phyloP scores from a whole-genome alignment of 1,140 invertebrate species.

The Cepaea nemoralis region DNA sequence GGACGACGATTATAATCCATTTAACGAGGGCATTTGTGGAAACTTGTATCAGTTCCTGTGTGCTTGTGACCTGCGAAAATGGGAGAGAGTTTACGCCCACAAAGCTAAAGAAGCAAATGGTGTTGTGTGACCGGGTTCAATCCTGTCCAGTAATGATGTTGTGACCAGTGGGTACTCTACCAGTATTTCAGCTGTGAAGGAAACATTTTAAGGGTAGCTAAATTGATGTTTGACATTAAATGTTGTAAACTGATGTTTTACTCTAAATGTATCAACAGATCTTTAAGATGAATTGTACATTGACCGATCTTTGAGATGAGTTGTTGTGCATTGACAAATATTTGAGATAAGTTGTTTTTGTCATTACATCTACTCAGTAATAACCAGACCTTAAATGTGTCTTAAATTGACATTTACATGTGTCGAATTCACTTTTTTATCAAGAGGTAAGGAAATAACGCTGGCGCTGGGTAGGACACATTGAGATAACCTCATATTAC shows the following conservation, averaged over 20 bases:
- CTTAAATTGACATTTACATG: no score
- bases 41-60: slow-evolving; percentile 68
- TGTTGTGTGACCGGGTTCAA: slow-evolving; percentile 22
- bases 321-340: no score
- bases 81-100: slow-evolving; percentile 63
- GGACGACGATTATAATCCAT: slow-evolving; percentile 67
- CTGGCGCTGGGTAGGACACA: no score
- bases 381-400: not conserved
- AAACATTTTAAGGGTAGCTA: not conserved
- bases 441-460: no score
- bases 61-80: slow-evolving; percentile 51
- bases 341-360: no score
- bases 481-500: no score
- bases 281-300: not conserved
- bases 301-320: not conserved
- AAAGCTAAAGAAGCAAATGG: slow-evolving; percentile 50
- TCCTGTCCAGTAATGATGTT: no score
- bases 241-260: not conserved
- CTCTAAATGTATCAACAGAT: not conserved
- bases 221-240: not conserved
- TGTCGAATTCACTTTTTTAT: no score
- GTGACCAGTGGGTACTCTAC: no score
- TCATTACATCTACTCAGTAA: no score
- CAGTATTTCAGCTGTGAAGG: no score
- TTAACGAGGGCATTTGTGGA: slow-evolving; percentile 64